Conservation (phyloP, 2,113 vertebrate genomes). For the Fulmarus glacialis region DNA sequence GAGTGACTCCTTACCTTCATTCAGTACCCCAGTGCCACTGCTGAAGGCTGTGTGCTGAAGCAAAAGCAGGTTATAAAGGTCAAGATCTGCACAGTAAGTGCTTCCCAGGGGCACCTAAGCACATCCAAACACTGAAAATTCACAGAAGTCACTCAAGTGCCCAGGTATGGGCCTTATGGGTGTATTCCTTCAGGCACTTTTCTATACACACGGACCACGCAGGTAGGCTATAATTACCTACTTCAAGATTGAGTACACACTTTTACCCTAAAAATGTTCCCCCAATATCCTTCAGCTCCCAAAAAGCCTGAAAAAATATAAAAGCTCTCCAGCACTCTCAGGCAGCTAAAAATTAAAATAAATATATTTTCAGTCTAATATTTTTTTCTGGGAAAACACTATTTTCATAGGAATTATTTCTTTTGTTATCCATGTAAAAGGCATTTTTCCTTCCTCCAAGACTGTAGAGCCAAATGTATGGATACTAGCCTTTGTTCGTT, state of each 20-base stretch:
- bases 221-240: neutral
- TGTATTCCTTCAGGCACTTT: neutral
- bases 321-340: neutral
- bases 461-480: neutral
- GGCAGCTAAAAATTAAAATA: neutral
- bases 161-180: neutral
- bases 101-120: neutral
- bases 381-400: neutral
- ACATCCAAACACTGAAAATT: neutral
- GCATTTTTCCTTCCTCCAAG: neutral
- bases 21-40: neutral
- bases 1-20: neutral
- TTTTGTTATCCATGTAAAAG: neutral
- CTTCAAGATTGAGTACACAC: neutral
- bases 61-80: neutral
- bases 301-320: neutral
- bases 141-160: neutral
- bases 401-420: neutral
- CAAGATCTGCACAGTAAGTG: neutral
- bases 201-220: neutral
- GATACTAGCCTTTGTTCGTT: neutral
- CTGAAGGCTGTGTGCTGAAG: neutral
- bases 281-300: neutral
- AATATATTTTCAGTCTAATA: neutral
- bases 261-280: neutral